These are phyloP conservation scores for Exocentrus adspersus DNA, from an alignment of 2,888 invertebrate genomes.

Conservation along the genomic window DNA sequence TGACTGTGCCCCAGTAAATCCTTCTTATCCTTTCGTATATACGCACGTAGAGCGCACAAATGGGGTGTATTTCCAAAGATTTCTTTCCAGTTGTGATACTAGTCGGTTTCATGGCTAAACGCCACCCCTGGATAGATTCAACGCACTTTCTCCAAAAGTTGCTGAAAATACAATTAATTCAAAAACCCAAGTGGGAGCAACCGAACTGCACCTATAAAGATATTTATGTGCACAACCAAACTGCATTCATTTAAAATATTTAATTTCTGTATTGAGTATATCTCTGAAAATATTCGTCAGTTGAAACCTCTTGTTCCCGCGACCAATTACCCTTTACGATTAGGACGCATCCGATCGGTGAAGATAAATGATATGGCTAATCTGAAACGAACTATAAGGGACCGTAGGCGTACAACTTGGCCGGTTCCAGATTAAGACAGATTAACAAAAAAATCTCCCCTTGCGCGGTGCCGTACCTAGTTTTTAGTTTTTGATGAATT, in stretches of 20 bases:
- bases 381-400: neutral
- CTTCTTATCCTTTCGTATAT: neutral
- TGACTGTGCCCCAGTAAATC: neutral
- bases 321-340: too few species aligned
- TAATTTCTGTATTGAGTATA: too few species aligned
- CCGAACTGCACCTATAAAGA: too few species aligned
- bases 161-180: too few species aligned
- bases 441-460: constrained; percentile 6
- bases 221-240: too few species aligned
- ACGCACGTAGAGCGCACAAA: neutral
- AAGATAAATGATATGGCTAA: too few species aligned
- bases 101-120: neutral
- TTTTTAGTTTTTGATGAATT: constrained; percentile 26
- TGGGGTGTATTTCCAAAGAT: neutral
- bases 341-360: too few species aligned
- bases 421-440: constrained; percentile 6
- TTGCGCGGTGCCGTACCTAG: constrained; percentile 21
- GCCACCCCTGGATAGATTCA: neutral
- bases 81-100: neutral
- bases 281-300: too few species aligned
- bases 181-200: too few species aligned
- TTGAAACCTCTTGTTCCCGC: too few species aligned
- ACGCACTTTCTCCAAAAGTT: too few species aligned
- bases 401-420: constrained; percentile 5
- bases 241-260: too few species aligned